Evolutionary conservation across 1,140 invertebrate species (phyloP).

Genomic region (Dendroctonus ponderosae): DNA sequence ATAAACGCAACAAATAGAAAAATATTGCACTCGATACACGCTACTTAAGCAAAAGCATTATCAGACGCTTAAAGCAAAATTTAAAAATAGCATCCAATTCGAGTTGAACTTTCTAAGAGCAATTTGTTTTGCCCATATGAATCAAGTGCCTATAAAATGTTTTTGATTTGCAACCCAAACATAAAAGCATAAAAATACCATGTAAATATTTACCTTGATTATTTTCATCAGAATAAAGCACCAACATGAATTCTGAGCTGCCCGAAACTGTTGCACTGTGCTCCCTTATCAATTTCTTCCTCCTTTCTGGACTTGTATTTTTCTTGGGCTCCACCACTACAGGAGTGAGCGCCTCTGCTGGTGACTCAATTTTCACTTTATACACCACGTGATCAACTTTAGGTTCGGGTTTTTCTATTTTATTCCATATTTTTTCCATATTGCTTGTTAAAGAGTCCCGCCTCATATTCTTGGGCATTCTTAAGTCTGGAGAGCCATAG

Average conservation of each 20-base stretch:
- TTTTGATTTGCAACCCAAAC: background rate
- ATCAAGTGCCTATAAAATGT: no score
- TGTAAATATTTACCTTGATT: constrained; percentile 50
- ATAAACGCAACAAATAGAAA: no score
- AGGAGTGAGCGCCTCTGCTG: constrained; percentile 1
- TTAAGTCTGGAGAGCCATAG: constrained; percentile 48
- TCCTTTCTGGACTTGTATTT: constrained; percentile 34
- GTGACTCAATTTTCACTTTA: constrained; percentile 32
- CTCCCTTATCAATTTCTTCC: constrained; percentile 34
- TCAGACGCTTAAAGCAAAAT: no score
- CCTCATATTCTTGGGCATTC: constrained; percentile 3
- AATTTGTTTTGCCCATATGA: no score
- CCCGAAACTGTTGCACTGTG: constrained; percentile 45
- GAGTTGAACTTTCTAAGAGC: no score
- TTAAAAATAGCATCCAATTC: no score
- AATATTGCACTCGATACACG: no score
- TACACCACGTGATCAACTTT: constrained; percentile 24
- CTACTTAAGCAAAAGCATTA: no score
- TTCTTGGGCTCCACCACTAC: constrained; percentile 9
- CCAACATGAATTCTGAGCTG: constrained; percentile 77
- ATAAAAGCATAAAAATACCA: constrained; percentile 20
- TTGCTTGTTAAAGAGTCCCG: no score
- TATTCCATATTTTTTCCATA: no score
- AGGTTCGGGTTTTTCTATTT: no score
- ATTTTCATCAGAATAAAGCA: constrained; percentile 66